Conservation (phyloP, 2,113 vertebrate species). For the Ochotona curzoniae region DNA sequence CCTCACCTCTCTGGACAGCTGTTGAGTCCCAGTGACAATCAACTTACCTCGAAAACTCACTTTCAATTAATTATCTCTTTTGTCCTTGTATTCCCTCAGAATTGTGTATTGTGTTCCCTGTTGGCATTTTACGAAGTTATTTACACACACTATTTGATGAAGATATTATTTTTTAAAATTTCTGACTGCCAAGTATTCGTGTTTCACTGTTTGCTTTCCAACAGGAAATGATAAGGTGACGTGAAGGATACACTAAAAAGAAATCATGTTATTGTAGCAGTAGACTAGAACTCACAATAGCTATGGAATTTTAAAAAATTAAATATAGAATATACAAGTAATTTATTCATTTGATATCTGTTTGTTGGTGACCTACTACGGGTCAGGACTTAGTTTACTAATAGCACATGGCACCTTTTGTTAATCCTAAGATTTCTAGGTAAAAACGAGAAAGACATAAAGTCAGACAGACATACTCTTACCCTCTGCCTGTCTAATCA, state of each 20-base stretch:
- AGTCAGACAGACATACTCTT: neutral
- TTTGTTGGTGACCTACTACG: neutral
- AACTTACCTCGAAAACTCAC: neutral
- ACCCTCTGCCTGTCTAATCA: neutral
- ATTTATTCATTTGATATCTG: neutral
- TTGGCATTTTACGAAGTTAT: conserved; percentile 31
- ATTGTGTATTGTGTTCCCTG: neutral
- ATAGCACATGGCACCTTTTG: neutral
- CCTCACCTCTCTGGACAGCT: neutral
- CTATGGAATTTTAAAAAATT: too few species aligned
- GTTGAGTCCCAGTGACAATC: neutral
- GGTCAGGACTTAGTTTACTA: neutral
- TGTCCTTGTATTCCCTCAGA: neutral
- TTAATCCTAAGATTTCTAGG: neutral
- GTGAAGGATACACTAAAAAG: conserved; percentile 21
- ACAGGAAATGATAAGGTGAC: conserved; percentile 43
- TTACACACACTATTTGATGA: neutral
- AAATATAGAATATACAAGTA: neutral
- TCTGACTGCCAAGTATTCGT: conserved; percentile 14
- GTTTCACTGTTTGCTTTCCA: conserved; percentile 45
- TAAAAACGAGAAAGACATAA: neutral
- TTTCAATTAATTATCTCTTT: neutral
- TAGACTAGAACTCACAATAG: neutral
- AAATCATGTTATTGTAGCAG: conserved; percentile 34
- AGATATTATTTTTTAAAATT: neutral